Evolutionary conservation across 2,797 vertebrate species (phyloP).

Genomic region (Graptemys geographica): DNA sequence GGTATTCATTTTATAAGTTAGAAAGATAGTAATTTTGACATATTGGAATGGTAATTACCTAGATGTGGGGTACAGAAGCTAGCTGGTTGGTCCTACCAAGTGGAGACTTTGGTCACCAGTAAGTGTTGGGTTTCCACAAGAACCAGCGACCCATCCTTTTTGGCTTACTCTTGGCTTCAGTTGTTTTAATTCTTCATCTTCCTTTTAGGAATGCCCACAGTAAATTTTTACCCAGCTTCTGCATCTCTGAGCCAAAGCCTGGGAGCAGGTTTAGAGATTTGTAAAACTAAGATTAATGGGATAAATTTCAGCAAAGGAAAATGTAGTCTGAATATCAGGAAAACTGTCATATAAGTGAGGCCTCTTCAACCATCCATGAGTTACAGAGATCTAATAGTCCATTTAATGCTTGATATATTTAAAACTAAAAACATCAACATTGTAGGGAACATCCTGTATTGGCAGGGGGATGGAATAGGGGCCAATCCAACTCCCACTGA

Average conservation of each 20-base stretch:
- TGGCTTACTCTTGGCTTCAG: neutral
- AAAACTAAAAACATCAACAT: neutral
- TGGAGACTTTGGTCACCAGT: neutral
- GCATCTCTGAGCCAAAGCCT: neutral
- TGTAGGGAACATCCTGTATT: neutral
- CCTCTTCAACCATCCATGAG: neutral
- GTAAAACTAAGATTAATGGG: neutral
- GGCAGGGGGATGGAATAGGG: fast-evolving
- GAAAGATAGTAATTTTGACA: neutral
- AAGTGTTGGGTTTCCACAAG: neutral
- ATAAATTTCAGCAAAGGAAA: neutral
- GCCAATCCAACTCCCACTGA: neutral
- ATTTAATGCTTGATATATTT: neutral
- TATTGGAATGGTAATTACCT: neutral
- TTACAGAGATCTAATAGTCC: neutral
- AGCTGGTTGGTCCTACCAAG: neutral
- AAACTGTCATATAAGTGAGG: neutral
- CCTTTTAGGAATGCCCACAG: neutral
- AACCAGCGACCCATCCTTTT: neutral
- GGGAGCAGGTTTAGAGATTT: neutral
- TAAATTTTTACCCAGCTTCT: neutral
- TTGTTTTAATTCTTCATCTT: neutral
- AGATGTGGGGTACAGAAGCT: neutral
- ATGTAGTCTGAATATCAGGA: neutral
- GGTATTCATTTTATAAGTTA: fast-evolving